These are phyloP conservation scores for Xanthorhoe spadicearia DNA, from an alignment of 2,888 invertebrate genomes.

Conservation along the genomic window DNA sequence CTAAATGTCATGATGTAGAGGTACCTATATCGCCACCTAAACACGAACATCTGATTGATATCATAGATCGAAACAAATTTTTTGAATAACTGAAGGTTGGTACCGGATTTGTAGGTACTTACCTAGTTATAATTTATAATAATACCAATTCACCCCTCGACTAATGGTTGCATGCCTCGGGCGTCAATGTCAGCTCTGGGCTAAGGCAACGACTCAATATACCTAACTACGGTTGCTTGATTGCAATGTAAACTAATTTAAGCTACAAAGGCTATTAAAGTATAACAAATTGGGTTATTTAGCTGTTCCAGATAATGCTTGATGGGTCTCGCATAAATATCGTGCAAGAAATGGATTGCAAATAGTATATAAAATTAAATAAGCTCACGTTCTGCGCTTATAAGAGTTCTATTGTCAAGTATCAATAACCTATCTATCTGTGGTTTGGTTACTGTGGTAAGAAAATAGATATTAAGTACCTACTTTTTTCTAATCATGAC, in stretches of 20 bases:
- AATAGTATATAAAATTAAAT: background rate
- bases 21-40: background rate
- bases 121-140: slow-evolving; percentile 4
- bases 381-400: too few species aligned
- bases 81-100: background rate
- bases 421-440: too few species aligned
- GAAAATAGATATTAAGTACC: too few species aligned
- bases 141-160: slow-evolving; percentile 13
- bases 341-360: background rate
- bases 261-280: slow-evolving; percentile 49
- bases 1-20: too few species aligned
- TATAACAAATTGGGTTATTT: slow-evolving; percentile 51
- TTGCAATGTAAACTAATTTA: slow-evolving; percentile 39
- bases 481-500: too few species aligned
- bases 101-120: background rate
- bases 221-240: slow-evolving; percentile 34
- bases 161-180: slow-evolving; percentile 19
- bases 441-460: too few species aligned
- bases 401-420: too few species aligned
- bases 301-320: slow-evolving; percentile 16
- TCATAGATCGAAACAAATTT: background rate
- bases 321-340: background rate
- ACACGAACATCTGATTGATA: background rate
- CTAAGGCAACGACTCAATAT: slow-evolving; percentile 32
- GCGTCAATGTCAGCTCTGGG: slow-evolving; percentile 29